Conservation (phyloP, 2,113 vertebrate species). For the Otolemur garnettii region DNA sequence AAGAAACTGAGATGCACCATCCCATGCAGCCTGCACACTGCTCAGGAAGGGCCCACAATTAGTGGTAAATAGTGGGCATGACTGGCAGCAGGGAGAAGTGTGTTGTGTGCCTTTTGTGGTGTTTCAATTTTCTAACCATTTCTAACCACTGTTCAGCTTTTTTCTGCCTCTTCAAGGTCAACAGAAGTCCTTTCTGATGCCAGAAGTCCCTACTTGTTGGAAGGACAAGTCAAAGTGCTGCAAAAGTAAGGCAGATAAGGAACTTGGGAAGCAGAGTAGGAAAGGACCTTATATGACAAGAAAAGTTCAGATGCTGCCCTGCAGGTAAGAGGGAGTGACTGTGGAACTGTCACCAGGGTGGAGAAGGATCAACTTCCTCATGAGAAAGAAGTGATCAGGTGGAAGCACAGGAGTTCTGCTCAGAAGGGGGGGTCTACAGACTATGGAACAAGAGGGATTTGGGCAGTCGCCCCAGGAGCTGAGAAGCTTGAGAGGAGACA, state of each 20-base stretch:
- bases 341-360: accelerated
- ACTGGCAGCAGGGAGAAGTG: accelerated
- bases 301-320: accelerated
- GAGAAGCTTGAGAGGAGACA: accelerated
- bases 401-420: accelerated
- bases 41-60: background rate
- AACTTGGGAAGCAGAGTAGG: background rate
- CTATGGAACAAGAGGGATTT: too few relatives aligned
- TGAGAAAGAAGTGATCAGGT: accelerated
- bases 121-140: too few relatives aligned
- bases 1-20: accelerated
- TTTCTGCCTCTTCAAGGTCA: accelerated
- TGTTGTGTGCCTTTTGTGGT: background rate
- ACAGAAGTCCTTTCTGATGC: background rate
- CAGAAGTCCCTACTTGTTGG: background rate
- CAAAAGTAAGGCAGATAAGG: background rate
- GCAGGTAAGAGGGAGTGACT: accelerated
- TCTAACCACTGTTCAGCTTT: too few relatives aligned
- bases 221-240: background rate
- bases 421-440: too few relatives aligned
- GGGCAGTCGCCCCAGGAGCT: accelerated
- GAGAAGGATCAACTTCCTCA: background rate
- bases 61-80: accelerated
- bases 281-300: background rate
- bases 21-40: too few relatives aligned